These are phyloP conservation scores for Siderastrea siderea DNA, from an alignment of 92 coral and sea anemone species.

Conservation along the genomic window DNA sequence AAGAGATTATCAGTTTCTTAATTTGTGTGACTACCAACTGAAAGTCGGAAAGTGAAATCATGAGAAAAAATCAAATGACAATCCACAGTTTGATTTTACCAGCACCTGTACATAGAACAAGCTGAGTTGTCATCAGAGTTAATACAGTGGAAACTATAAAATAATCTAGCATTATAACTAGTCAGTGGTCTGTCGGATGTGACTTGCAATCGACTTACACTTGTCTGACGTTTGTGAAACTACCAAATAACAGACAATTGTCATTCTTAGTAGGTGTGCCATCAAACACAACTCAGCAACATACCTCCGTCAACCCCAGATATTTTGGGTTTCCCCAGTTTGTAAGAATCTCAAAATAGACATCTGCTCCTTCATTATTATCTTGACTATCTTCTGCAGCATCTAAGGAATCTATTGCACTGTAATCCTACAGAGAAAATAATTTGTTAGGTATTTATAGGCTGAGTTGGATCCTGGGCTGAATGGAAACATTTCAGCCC, in stretches of 20 bases:
- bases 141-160: too few relatives aligned
- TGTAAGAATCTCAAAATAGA: slow-evolving; percentile 85
- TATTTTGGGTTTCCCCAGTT: slow-evolving; percentile 95
- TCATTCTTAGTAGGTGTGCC: too few relatives aligned
- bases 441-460: neutral
- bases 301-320: slow-evolving; percentile 93
- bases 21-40: neutral
- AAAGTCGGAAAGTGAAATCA: neutral
- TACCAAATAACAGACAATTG: too few relatives aligned
- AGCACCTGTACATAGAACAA: too few relatives aligned
- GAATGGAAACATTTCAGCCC: neutral
- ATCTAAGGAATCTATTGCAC: slow-evolving; percentile 21
- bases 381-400: slow-evolving; percentile 21
- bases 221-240: too few relatives aligned
- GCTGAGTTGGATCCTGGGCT: neutral
- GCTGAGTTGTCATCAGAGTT: too few relatives aligned
- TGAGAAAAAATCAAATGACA: neutral
- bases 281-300: neutral
- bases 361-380: slow-evolving; percentile 67
- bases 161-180: too few relatives aligned
- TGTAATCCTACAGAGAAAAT: slow-evolving; percentile 13
- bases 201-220: too few relatives aligned
- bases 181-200: too few relatives aligned
- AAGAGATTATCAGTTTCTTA: neutral
- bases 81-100: too few relatives aligned